Evolutionary conservation across 2,888 invertebrate species (phyloP).

Genomic region (Vanessa cardui): DNA sequence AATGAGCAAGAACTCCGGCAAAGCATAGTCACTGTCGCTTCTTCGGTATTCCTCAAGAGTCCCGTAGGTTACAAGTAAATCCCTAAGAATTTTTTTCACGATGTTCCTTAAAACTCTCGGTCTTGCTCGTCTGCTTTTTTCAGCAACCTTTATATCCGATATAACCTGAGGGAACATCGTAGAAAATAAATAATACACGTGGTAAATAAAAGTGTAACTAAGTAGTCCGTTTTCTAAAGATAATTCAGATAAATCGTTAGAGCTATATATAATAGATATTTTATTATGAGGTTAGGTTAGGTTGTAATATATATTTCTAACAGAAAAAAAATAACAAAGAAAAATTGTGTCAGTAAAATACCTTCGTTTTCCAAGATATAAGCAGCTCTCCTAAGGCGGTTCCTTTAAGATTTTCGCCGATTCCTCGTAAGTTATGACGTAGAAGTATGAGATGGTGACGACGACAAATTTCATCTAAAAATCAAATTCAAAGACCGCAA

Average conservation of each 20-base stretch:
- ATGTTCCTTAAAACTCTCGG: conserved; percentile 46
- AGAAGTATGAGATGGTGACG: conserved; percentile 58
- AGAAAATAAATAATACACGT: not conserved
- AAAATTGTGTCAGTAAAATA: conserved; percentile 32
- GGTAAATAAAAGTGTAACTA: too few species aligned
- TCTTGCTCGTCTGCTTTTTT: conserved; percentile 49
- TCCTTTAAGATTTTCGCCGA: conserved; percentile 49
- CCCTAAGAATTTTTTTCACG: conserved; percentile 48
- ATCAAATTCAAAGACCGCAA: not conserved
- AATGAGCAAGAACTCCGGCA: conserved; percentile 52
- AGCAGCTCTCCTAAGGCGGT: conserved; percentile 56
- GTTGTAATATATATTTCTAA: too few species aligned
- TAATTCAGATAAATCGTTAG: too few species aligned
- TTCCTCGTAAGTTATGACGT: conserved; percentile 50
- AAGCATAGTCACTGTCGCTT: conserved; percentile 42
- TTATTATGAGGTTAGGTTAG: too few species aligned
- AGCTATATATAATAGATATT: too few species aligned
- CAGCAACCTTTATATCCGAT: conserved; percentile 47
- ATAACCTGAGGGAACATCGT: conserved; percentile 46
- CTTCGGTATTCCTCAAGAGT: conserved; percentile 48
- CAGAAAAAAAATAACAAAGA: too few species aligned
- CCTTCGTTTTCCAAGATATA: conserved; percentile 60
- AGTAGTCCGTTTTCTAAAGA: not conserved
- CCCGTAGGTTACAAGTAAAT: conserved; percentile 55
- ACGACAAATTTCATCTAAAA: conserved; percentile 60